These are phyloP conservation scores for Mesoclemmys tuberculata DNA, from an alignment of 2,113 vertebrate species.

Conservation along the genomic window DNA sequence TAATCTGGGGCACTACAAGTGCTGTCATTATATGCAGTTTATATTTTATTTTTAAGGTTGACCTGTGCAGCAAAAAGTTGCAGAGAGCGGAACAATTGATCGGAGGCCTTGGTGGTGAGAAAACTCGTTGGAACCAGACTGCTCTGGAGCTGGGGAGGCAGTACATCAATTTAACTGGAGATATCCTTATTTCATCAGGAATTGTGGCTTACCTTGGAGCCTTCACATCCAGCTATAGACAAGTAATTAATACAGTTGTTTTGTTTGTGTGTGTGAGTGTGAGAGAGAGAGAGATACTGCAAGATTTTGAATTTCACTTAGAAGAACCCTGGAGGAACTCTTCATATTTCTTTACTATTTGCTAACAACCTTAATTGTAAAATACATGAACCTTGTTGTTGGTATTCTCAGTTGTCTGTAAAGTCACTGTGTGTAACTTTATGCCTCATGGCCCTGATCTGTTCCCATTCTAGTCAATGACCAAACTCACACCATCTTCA, in stretches of 20 bases:
- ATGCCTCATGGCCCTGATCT: background rate
- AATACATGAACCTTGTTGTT: background rate
- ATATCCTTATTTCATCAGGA: conserved; percentile 89
- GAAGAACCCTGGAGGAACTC: background rate
- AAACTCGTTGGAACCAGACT: conserved; percentile 85
- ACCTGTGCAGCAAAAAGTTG: conserved; percentile 89
- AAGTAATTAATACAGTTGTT: conserved; percentile 71
- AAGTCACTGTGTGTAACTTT: background rate
- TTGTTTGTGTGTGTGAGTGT: background rate
- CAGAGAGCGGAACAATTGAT: conserved; percentile 88
- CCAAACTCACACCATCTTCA: background rate
- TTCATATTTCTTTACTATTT: background rate
- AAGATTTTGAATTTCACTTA: background rate
- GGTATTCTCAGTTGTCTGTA: background rate
- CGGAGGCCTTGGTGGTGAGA: conserved; percentile 91
- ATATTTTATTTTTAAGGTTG: conserved; percentile 76
- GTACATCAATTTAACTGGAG: conserved; percentile 86
- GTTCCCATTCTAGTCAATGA: background rate
- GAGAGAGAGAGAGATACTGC: too few relatives aligned
- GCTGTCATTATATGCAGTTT: background rate
- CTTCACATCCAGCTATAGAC: conserved; percentile 89
- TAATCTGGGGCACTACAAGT: background rate
- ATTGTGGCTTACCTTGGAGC: conserved; percentile 88
- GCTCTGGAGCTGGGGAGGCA: conserved; percentile 83
- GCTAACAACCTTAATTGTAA: background rate